A percentile compares a stretch with the other conserved stretches of the same genome.
phyloP scores from a whole-genome alignment of 2,888 invertebrate genomes.

The Chrysopilus asiliformis region DNA sequence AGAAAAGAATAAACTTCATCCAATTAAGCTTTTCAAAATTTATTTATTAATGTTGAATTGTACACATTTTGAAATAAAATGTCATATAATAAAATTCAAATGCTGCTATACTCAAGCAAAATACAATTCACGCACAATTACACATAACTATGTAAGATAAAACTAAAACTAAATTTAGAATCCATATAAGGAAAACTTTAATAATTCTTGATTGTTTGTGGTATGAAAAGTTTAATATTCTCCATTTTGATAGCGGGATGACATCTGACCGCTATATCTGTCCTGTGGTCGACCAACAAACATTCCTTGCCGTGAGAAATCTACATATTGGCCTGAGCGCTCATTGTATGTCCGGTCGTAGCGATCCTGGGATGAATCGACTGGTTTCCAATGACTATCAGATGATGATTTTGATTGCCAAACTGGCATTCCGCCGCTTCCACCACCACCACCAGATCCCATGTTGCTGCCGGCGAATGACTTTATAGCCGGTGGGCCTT shows the following conservation, averaged over 20 bases:
- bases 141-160: too few relatives aligned
- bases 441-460: constrained; percentile 22
- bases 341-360: constrained; percentile 36
- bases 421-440: constrained; percentile 23
- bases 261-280: constrained; percentile 30
- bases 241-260: constrained; percentile 28
- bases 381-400: constrained; percentile 29
- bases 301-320: constrained; percentile 22
- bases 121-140: too few relatives aligned
- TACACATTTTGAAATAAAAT: too few relatives aligned
- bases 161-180: too few relatives aligned
- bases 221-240: too few relatives aligned
- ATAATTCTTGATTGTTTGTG: too few relatives aligned
- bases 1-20: too few relatives aligned
- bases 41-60: too few relatives aligned
- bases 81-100: too few relatives aligned
- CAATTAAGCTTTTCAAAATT: too few relatives aligned
- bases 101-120: too few relatives aligned
- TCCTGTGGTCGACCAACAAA: constrained; percentile 29
- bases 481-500: constrained; percentile 24
- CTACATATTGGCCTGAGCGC: constrained; percentile 27
- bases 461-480: constrained; percentile 31
- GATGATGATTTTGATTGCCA: constrained; percentile 27
- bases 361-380: constrained; percentile 29
- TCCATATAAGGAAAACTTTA: too few relatives aligned